Conservation (phyloP, 2,888 invertebrate species). For the Epinotia bilunana region DNA sequence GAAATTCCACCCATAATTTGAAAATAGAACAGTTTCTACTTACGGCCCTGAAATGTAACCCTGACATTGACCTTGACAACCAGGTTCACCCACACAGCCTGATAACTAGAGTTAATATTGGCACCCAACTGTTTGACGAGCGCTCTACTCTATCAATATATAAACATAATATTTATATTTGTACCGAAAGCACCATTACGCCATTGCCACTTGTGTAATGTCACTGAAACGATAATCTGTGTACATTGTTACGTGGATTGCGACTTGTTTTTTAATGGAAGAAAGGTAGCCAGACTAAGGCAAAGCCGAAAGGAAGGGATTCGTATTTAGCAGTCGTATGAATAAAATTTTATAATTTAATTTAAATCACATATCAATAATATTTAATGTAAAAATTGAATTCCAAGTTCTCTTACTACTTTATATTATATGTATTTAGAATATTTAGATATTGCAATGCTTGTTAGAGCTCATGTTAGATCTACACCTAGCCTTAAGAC, state of each 20-base stretch:
- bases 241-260: constrained; percentile 57
- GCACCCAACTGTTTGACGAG: constrained; percentile 81
- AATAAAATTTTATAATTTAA: too few relatives aligned
- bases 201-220: constrained; percentile 75
- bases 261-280: constrained; percentile 27
- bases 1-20: background rate
- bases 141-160: constrained; percentile 84
- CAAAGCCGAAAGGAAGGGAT: too few relatives aligned
- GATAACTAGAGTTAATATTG: constrained; percentile 84
- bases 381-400: too few relatives aligned
- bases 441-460: too few relatives aligned
- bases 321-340: too few relatives aligned
- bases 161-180: constrained; percentile 84
- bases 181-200: constrained; percentile 59
- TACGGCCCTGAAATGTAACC: constrained; percentile 51
- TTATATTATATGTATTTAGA: too few relatives aligned
- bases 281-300: background rate
- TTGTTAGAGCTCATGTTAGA: too few relatives aligned
- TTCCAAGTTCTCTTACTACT: too few relatives aligned
- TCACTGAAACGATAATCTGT: constrained; percentile 79
- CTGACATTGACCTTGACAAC: constrained; percentile 75
- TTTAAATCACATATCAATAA: too few relatives aligned
- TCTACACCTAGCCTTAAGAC: too few relatives aligned
- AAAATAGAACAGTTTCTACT: constrained; percentile 15
- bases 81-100: constrained; percentile 69